Evolutionary conservation across 2,113 vertebrate genomes (phyloP), one percentile per base, ranked within the genome.

Genomic region (Albula goreensis): DNA sequence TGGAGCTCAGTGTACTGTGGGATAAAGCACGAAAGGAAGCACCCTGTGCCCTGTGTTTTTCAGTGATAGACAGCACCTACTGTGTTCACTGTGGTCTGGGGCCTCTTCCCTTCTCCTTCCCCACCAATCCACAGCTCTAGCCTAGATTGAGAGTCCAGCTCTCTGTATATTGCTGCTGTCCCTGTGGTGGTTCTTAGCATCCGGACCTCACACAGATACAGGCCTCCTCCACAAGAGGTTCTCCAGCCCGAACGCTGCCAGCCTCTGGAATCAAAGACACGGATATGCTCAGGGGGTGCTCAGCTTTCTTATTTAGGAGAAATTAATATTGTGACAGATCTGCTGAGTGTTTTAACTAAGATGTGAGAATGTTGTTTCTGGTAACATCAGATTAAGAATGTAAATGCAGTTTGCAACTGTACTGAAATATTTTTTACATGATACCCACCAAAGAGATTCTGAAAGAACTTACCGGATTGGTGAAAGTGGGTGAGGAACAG

Each of bases 151-250:
- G 50, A 56, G 83, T 70, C 77, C 41, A 53, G 51, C 79, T n/a
- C 51, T 77, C 52, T 78, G 70, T 50, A 22, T 10, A 86, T 83
- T 86, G 50, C 88, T 60, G 10, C 49, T 50, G 56, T 81, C 50
- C 79, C 74, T 83, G 25, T 22, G 79, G 86, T 85, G 50, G 15
- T 80, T 86, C 83, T 60, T 84, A 70, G 70, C 87, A 88, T 83
- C 84, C 83, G 87, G 87, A 88, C 85, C 87, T 83, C 87, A 85
- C 81, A 88, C 77, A 80, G n/a, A 48, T 25, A 13, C n/a, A 52
- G 77, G 15, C 53, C 78, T 31, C 52, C 31, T 2, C 41, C 25
- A 15, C 78, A 80, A 41, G 50, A 80, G 78, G 50, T 50, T 80
- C 78, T 31, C 4, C 13, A 19, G 78, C 31, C 31, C 1, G 19